Percentiles rank a stretch among this genome's conserved stretches.
These are phyloP conservation scores for Nemopilema nomurai DNA, from an alignment of 30 jellyfish, hydroid and myxozoan genomes.

Conservation along the genomic window DNA sequence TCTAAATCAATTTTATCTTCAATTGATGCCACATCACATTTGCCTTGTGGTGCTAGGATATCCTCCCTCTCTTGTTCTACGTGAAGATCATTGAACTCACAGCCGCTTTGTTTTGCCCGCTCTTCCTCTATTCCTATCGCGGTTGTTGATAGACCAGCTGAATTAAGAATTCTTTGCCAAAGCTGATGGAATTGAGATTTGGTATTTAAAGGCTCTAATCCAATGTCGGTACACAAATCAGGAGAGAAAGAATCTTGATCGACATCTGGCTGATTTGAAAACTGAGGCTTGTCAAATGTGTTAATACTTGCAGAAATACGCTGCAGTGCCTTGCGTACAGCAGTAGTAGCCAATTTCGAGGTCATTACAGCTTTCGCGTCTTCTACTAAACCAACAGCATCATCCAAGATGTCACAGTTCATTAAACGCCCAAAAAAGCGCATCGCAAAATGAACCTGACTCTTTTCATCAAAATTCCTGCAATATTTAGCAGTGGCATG, in stretches of 20 bases:
- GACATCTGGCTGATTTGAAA: not conserved
- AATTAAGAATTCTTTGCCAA: not conserved
- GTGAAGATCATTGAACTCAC: conserved; percentile 1
- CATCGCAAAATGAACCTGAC: conserved; percentile 2
- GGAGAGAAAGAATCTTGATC: not conserved
- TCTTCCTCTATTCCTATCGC: not conserved
- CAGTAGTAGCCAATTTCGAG: not conserved
- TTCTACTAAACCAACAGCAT: not conserved
- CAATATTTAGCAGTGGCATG: not conserved
- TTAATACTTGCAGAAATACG: not conserved
- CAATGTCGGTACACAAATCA: not conserved
- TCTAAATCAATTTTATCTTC: not conserved
- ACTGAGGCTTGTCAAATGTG: not conserved
- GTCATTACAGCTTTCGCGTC: not conserved
- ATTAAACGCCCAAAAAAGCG: conserved; percentile 1
- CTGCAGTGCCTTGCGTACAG: not conserved
- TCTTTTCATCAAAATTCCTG: not conserved
- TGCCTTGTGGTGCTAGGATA: not conserved
- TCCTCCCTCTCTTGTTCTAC: not conserved
- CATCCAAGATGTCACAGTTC: not conserved
- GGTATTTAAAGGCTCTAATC: not conserved
- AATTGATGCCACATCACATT: not conserved
- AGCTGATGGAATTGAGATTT: not conserved
- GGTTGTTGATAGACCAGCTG: not conserved
- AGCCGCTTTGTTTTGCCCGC: not conserved